Evolutionary conservation across 2,888 invertebrate genomes (phyloP).

Genomic region (Harmothoe impar): DNA sequence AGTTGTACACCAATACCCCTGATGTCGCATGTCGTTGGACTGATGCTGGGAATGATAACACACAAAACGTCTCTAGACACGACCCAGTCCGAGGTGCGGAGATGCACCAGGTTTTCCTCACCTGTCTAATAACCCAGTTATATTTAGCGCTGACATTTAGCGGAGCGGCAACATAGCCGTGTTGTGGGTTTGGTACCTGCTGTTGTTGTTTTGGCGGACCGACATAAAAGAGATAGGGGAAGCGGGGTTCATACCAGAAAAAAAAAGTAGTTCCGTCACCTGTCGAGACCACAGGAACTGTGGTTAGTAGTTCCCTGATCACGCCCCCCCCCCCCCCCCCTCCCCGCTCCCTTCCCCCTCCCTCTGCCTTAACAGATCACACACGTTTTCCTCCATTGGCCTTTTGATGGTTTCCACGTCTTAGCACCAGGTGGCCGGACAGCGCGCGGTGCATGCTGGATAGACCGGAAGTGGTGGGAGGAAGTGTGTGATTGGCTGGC

Average conservation of each 20-base stretch:
- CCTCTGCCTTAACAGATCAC: no score
- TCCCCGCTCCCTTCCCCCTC: neutral
- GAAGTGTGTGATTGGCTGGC: neutral
- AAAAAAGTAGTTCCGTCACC: neutral
- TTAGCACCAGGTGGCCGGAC: neutral
- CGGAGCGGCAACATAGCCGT: no score
- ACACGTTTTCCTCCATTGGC: neutral
- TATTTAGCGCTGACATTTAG: no score
- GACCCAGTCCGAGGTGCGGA: no score
- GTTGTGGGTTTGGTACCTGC: neutral
- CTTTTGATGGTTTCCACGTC: neutral
- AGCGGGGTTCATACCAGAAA: neutral
- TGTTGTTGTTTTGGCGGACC: neutral
- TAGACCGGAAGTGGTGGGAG: slow-evolving; percentile 45
- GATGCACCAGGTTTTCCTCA: no score
- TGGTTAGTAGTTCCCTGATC: neutral
- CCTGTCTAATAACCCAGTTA: no score
- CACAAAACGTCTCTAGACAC: no score
- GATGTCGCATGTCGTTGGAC: no score
- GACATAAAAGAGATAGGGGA: no score
- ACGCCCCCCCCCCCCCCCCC: neutral
- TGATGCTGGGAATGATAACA: no score
- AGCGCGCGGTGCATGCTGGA: neutral
- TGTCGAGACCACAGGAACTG: neutral
- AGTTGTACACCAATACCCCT: no score